These are phyloP conservation scores for Willisornis vidua DNA, from an alignment of 2,113 vertebrate species.

Conservation along the genomic window DNA sequence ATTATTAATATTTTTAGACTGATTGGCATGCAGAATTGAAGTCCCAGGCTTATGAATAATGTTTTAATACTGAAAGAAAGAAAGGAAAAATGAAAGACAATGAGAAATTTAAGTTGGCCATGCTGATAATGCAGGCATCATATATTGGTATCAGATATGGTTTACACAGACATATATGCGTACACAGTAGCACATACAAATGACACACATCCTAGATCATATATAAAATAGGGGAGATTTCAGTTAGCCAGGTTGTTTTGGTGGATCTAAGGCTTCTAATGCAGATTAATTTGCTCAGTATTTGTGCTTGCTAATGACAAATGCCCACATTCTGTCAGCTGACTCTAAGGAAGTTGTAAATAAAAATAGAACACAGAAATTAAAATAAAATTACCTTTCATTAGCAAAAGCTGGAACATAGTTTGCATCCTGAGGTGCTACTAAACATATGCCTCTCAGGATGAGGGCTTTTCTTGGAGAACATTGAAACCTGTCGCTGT, in stretches of 20 bases:
- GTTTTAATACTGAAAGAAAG: not conserved
- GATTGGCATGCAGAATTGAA: not conserved
- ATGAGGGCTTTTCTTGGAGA: not conserved
- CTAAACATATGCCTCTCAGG: not conserved
- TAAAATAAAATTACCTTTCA: not conserved
- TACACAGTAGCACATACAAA: not conserved
- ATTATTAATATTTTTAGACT: not conserved
- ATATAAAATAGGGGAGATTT: not conserved
- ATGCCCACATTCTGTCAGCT: not conserved
- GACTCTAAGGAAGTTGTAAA: not conserved
- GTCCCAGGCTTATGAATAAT: not conserved
- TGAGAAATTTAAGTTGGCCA: not conserved
- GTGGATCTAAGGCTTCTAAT: not conserved
- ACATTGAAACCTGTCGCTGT: not conserved
- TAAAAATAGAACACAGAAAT: not conserved
- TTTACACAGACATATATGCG: not conserved
- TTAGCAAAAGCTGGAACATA: not conserved
- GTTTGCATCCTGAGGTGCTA: not conserved
- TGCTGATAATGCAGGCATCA: not conserved
- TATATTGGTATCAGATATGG: not conserved
- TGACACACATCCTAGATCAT: not conserved
- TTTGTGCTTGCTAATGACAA: not conserved
- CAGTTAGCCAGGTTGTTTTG: not conserved
- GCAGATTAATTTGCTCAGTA: not conserved
- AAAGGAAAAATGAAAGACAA: not conserved